phyloP scores from a whole-genome alignment of 2,113 vertebrate genomes.

The Heptranchias perlo region DNA sequence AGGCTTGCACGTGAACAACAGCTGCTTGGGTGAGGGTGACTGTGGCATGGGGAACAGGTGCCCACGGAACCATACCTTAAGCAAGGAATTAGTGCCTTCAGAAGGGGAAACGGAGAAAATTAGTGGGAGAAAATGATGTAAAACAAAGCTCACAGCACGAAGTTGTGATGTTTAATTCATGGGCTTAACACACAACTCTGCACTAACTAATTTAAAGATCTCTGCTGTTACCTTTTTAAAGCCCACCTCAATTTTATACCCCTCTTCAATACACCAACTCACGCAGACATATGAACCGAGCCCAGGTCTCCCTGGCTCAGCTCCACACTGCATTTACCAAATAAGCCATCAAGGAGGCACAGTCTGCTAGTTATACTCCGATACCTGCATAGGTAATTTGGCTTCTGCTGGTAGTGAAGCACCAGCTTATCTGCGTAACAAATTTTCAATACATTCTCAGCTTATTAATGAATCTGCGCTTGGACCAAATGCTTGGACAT shows the following conservation, averaged over 20 bases:
- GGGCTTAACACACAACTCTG: not conserved
- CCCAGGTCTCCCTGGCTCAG: not conserved
- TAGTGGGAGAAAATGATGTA: not conserved
- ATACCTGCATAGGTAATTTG: not conserved
- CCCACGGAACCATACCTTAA: not conserved
- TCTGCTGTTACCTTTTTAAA: not conserved
- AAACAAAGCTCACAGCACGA: not conserved
- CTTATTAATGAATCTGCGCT: not conserved
- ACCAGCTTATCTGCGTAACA: not conserved
- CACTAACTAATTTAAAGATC: not conserved
- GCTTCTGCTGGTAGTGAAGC: not conserved
- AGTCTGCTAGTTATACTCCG: not conserved
- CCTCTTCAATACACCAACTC: not conserved
- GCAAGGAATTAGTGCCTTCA: not conserved
- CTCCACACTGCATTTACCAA: not conserved
- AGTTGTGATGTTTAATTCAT: constrained; percentile 25
- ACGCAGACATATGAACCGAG: not conserved
- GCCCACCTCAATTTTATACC: not conserved
- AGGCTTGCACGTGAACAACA: not conserved
- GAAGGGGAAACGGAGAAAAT: not conserved
- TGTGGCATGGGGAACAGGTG: not conserved
- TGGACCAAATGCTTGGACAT: not conserved
- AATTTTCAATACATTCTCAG: not conserved
- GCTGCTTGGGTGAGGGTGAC: not conserved
- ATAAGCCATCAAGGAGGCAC: not conserved